Evolutionary conservation across 2,797 vertebrate species (phyloP).

Genomic region (Scyliorhinus canicula): DNA sequence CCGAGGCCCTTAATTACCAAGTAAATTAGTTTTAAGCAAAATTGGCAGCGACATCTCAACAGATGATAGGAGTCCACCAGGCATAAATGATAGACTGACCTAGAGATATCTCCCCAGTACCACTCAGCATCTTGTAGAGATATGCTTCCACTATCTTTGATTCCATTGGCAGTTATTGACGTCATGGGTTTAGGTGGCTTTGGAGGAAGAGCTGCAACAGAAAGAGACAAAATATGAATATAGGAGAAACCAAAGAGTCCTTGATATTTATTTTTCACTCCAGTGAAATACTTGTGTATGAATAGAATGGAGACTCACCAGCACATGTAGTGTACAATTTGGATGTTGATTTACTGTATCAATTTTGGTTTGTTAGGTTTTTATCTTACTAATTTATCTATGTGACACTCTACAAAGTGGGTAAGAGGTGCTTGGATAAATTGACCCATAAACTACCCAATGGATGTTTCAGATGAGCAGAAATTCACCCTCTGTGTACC

Average conservation of each 20-base stretch:
- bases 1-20: not conserved
- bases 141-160: conserved; percentile 67
- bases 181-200: conserved; percentile 81
- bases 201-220: conserved; percentile 79
- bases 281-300: not conserved
- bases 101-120: conserved; percentile 98
- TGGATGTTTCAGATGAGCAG: not conserved
- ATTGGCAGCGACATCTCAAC: not conserved
- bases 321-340: not conserved
- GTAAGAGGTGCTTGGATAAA: not conserved
- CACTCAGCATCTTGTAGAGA: conserved; percentile 89
- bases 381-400: not conserved
- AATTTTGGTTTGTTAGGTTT: not conserved
- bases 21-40: not conserved
- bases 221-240: conserved; percentile 29
- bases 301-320: not conserved
- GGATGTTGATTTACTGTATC: not conserved
- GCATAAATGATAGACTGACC: conserved; percentile 58
- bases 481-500: too few relatives aligned
- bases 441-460: not conserved
- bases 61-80: not conserved
- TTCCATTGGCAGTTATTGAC: conserved; percentile 63
- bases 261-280: not conserved
- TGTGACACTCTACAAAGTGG: not conserved
- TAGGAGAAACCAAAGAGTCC: not conserved